Percentiles rank a stretch among this genome's conserved stretches.
These are phyloP conservation scores for Paramormyrops hopkinsi DNA, from an alignment of 2,797 vertebrate genomes.

Conservation along the genomic window DNA sequence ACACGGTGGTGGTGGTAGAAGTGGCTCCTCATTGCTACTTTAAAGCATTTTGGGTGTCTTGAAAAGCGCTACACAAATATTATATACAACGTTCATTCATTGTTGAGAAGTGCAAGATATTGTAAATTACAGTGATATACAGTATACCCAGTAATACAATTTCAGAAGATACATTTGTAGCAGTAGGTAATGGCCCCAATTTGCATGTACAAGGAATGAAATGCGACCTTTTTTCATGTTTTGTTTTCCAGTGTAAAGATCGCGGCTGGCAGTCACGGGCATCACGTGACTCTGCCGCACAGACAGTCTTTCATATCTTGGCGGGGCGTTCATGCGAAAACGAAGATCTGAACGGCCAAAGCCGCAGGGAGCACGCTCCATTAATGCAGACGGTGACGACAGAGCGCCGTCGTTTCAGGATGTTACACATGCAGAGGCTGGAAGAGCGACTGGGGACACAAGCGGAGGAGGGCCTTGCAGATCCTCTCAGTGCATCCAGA, in stretches of 20 bases:
- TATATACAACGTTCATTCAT: not conserved
- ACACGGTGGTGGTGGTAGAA: not conserved
- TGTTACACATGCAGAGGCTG: not conserved
- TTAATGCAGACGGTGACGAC: not conserved
- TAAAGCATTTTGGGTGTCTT: not conserved
- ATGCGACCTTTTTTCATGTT: not conserved
- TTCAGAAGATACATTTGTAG: not conserved
- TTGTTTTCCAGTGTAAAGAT: not conserved
- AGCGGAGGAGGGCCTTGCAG: not conserved
- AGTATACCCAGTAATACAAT: not conserved
- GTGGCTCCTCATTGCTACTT: not conserved
- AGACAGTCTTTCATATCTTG: not conserved
- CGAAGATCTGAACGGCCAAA: not conserved
- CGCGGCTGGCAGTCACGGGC: not conserved
- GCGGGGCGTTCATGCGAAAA: not conserved
- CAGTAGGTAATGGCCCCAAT: not conserved
- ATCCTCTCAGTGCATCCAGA: not conserved
- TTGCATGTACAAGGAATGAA: not conserved
- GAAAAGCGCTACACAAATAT: not conserved
- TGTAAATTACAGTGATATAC: not conserved
- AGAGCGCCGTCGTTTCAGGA: not conserved
- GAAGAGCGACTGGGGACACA: not conserved
- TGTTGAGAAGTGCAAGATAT: not conserved
- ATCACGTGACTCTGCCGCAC: not conserved
- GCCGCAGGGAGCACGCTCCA: not conserved